These are phyloP conservation scores for Etheostoma perlongum DNA, from an alignment of 2,797 vertebrate genomes.

Conservation along the genomic window DNA sequence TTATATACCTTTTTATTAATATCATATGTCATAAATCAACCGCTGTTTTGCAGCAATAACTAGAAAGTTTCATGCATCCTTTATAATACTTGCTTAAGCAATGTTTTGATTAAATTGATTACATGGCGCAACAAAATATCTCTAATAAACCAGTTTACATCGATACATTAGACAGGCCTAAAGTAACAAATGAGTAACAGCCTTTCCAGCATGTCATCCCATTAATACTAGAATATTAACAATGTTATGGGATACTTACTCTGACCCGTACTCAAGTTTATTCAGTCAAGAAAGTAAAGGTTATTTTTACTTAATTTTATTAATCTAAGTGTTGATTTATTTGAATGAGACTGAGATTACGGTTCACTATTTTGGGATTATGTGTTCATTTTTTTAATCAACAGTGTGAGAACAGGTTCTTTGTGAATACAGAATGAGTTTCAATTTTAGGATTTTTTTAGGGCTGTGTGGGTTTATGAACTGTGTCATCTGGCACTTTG, in stretches of 20 bases:
- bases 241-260: not conserved
- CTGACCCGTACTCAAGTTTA: not conserved
- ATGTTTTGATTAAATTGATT: constrained; percentile 64
- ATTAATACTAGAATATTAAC: constrained; percentile 8
- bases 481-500: not conserved
- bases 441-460: not conserved
- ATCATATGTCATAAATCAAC: constrained; percentile 30
- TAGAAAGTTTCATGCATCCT: constrained; percentile 44
- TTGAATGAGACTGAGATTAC: not conserved
- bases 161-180: constrained; percentile 22
- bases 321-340: not conserved
- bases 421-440: not conserved
- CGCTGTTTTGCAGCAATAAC: constrained; percentile 26
- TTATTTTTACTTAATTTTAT: not conserved
- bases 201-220: not conserved
- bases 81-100: constrained; percentile 47
- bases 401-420: constrained; percentile 3
- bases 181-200: constrained; percentile 41
- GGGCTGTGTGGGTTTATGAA: not conserved
- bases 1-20: constrained; percentile 41
- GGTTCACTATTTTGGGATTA: not conserved
- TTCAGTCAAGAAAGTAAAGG: constrained; percentile 6
- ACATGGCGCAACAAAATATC: constrained; percentile 44
- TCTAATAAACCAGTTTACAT: constrained; percentile 38
- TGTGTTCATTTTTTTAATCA: not conserved